Evolutionary conservation across 2,888 invertebrate genomes (phyloP), one percentile per base, ranked within the genome.

Genomic region (Phania funesta): DNA sequence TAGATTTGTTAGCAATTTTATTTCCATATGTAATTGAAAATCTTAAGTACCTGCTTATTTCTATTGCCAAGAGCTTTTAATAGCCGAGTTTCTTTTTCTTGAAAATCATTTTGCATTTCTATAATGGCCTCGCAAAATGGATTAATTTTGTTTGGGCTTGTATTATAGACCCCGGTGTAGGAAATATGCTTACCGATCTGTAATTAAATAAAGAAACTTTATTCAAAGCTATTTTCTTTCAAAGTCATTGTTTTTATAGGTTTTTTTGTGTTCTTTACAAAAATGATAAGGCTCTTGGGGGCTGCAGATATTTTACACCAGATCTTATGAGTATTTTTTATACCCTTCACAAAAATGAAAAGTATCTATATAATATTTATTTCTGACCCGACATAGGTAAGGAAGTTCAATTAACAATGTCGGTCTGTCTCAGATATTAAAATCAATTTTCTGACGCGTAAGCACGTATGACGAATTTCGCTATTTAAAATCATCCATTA

Each of bases 71-170:
- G 41, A 5, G 32, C 48, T 3, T 64, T 44, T 20, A 78, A 9
- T 0, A 84, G 48, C 26, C 73, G 50, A 2, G 4, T 16, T 64
- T 85, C 84, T 13, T 52, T 64, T 22, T 83, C 68, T 32, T 80
- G n/a, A 50, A 56, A 82, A 9, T 50, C 54, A 2, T 65, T 24
- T 35, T 80, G 80, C 38, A 89, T 81, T 4, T 85, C 75, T 48
- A 70, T 24, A 8, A 89, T 86, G 20, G 84, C 85, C 1, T 48
- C 56, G 22, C 87, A 86, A 52, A 87, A 89, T 0, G 89, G 89
- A 84, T 89, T 89, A 0, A n/a, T 13, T 1, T 50, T 44, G 0
- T 65, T 75, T 0, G 26, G 26, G 5, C 1, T 18, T 13, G 22
- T 16, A 5, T 67, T 71, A 22, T 87, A 87, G 6, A 87, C 84